Evolutionary conservation across 2,113 vertebrate genomes (phyloP).

Genomic region (human (Homo sapiens)): DNA sequence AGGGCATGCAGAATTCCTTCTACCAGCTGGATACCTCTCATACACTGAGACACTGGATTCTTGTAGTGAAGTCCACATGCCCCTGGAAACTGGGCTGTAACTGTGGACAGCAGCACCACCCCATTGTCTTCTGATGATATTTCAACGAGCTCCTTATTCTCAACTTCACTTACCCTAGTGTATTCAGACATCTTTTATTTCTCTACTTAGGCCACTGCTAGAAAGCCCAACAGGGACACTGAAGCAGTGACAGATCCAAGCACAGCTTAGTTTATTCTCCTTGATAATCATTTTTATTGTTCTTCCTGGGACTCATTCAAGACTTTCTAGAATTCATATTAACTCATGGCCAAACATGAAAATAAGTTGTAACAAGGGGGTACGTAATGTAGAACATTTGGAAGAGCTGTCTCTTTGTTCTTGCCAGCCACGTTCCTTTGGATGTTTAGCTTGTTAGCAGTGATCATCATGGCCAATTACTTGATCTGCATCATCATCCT

Average conservation of each 20-base stretch:
- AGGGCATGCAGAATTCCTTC: slow-evolving; percentile 95
- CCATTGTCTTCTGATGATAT: slow-evolving; percentile 99
- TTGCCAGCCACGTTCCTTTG: neutral
- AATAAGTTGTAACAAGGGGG: neutral
- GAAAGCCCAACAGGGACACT: no score
- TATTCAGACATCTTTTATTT: slow-evolving; percentile 89
- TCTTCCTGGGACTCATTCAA: neutral
- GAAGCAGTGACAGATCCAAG: no score
- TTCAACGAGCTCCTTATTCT: slow-evolving; percentile 98
- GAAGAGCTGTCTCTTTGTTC: neutral
- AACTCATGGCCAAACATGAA: neutral
- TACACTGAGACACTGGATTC: slow-evolving; percentile 94
- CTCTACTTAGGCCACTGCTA: neutral
- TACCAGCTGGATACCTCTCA: slow-evolving; percentile 96
- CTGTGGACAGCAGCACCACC: slow-evolving; percentile 94
- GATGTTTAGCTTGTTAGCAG: neutral
- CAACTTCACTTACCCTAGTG: slow-evolving; percentile 97
- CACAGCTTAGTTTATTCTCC: no score
- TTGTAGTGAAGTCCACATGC: slow-evolving; percentile 85
- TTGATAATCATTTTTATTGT: neutral
- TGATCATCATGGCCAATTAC: no score
- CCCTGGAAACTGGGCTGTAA: slow-evolving; percentile 97
- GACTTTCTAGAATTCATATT: neutral
- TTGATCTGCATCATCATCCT: neutral
- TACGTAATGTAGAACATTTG: neutral